Base-by-base conservation (phyloP, 2,888 invertebrate species). In the Cataglyphis albicans region DNA sequence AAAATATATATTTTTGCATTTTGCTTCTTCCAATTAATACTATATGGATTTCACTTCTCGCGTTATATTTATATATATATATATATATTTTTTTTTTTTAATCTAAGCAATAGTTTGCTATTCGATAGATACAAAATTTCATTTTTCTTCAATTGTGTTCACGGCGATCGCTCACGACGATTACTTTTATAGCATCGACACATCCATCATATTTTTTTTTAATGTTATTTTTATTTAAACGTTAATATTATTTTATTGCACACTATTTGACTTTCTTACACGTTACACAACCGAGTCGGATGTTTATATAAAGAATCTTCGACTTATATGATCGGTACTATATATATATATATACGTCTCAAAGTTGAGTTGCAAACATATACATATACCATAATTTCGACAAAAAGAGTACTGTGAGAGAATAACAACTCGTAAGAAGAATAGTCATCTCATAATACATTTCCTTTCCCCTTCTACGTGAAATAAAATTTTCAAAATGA, bases 1-100 rank as follows among this genome's bases (percentile, higher is more conserved):
- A 94, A 94, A 94, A 94, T 94, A 94, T 94, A 94, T 93, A 92
- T 86, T 91, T 90, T 88, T 21, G 81, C 85, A 91, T 89, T 89
- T 88, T 87, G 84, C 83, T 90, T 86, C 85, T 86, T 81, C 86
- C 85, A 86, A 76, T 87, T 84, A 82, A 89, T 81, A 80, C 83
- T 86, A 84, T 48, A 7, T 85, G 85, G 84, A 81, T 86, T 83
- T 83, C 73, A 72, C 75, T 87, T 74, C 41, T 61, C 65, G 57
- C 48, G 32, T 29, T 57, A 38, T 81, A 64, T 83, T 75, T 81
- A 59, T 29, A 41, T 44, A 15, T n/a, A 7, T 63, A 35, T 44
- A 25, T 41, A 29, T 59, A 21, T 59, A 9, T 59, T 25, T 25
- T 25, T 25, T 25, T 25, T 25, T 84, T 83, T 87, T 88, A 88